Base-by-base conservation (phyloP, 2,888 invertebrate species). In the Eristalis arbustorum region DNA sequence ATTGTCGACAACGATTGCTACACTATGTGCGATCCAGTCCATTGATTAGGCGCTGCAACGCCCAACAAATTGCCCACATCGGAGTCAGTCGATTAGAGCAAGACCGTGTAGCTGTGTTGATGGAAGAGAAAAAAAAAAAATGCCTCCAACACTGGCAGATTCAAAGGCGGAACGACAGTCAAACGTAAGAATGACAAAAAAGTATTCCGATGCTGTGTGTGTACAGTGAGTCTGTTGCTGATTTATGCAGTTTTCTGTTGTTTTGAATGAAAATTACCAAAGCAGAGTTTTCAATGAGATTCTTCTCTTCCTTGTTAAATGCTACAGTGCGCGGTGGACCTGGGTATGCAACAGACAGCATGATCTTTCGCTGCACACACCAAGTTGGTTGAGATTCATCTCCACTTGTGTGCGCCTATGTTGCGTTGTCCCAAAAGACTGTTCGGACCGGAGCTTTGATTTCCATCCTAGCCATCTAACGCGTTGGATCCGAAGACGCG, bases 21-120 rank as follows among this genome's bases (percentile, higher is more conserved):
- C 85, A 85, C 74, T 82, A 77, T 78, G 77, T 81, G 64, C 71
- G 77, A 85, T 85, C 57, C 77, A 81, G 85, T 85, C 74, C 71
- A 85, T 82, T 85, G 85, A 85, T 85, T 85, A 81, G 85, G 56
- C 71, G 56, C 77, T 82, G 77, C 69, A 85, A 85, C 85, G 85
- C 85, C 85, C 85, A 85, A 82, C 81, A 81, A 85, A 77, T 85
- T 85, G 85, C 66, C 82, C 82, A 81, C 82, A 82, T 77, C 69
- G 69, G 77, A 77, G 82, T 74, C 74, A 57, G 73, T 74, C 69
- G 81, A 85, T 85, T 81, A 85, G 77, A 85, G 81, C 68, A 73
- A 85, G 81, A 76, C 76, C 63, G 61, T 68, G 73, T 74, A 34
- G 66, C 73, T 73, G 69, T 68, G 72, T 72, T 85, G 63, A 59